Conservation (phyloP, 2,888 invertebrate genomes). For the Allolobophora icterica region DNA sequence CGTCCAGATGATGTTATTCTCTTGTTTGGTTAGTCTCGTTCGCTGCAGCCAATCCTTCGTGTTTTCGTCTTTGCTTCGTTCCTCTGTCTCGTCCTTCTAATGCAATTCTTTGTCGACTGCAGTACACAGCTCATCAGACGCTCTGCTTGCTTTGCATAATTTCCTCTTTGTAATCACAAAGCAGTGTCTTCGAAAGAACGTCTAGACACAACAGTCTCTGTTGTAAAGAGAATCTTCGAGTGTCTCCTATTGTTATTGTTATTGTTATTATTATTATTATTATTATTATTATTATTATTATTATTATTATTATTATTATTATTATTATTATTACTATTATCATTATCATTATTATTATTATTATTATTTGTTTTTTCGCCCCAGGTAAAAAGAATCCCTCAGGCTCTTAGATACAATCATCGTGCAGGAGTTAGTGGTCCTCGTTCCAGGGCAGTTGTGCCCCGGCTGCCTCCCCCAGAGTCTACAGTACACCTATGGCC, state of each 20-base stretch:
- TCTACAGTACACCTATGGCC: no score
- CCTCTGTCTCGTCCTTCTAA: background rate
- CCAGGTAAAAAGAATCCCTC: no score
- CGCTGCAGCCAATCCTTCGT: background rate
- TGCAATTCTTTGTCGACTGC: background rate
- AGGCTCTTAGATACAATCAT: no score
- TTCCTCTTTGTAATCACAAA: background rate
- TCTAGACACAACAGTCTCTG: background rate
- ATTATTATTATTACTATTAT: no score
- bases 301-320: no score
- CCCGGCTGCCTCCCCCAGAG: no score
- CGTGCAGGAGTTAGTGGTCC: no score
- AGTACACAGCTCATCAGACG: background rate
- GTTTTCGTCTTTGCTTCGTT: background rate
- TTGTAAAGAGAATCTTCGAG: background rate
- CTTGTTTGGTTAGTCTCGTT: background rate
- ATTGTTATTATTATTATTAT: no score
- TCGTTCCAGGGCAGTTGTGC: no score
- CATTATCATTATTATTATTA: no score
- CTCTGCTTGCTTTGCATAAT: conserved; percentile 1
- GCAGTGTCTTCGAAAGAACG: background rate
- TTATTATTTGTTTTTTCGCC: no score
- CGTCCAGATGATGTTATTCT: background rate
- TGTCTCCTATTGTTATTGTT: background rate
- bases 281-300: no score